Percentiles rank a stretch among this genome's conserved stretches.
These are phyloP conservation scores for Hetaerina americana DNA, from an alignment of 1,140 invertebrate species.

Conservation along the genomic window DNA sequence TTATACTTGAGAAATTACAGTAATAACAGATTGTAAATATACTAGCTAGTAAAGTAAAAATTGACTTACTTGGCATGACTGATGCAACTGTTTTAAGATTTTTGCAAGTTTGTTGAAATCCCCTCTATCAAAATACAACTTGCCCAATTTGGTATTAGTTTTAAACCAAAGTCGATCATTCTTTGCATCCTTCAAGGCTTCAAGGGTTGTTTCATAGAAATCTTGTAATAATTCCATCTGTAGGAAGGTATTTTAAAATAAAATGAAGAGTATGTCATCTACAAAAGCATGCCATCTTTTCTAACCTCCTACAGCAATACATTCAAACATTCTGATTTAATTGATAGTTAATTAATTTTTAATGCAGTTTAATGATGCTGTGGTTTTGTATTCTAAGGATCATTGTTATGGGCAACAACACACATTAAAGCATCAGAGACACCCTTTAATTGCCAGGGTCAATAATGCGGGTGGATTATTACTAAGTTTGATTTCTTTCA, in stretches of 20 bases:
- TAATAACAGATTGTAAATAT: too few species aligned
- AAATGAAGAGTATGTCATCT: conserved; percentile 18
- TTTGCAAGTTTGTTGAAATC: conserved; percentile 92
- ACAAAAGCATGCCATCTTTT: conserved; percentile 2
- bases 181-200: conserved; percentile 95
- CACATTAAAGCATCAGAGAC: too few species aligned
- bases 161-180: conserved; percentile 99
- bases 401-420: too few species aligned
- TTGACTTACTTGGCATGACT: conserved; percentile 75
- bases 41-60: background rate
- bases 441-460: too few species aligned
- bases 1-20: too few species aligned
- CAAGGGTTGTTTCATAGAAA: conserved; percentile 98
- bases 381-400: too few species aligned
- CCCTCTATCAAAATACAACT: conserved; percentile 92
- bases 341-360: background rate
- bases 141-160: conserved; percentile 98
- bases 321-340: background rate
- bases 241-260: conserved; percentile 2
- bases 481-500: too few species aligned
- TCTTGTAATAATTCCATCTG: conserved; percentile 98
- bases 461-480: too few species aligned
- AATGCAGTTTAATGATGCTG: too few species aligned
- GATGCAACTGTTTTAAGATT: conserved; percentile 94
- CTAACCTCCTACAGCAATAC: too few species aligned